These are phyloP conservation scores for Ommatoiulus sabulosus DNA, from an alignment of 2,888 invertebrate species.

Conservation along the genomic window DNA sequence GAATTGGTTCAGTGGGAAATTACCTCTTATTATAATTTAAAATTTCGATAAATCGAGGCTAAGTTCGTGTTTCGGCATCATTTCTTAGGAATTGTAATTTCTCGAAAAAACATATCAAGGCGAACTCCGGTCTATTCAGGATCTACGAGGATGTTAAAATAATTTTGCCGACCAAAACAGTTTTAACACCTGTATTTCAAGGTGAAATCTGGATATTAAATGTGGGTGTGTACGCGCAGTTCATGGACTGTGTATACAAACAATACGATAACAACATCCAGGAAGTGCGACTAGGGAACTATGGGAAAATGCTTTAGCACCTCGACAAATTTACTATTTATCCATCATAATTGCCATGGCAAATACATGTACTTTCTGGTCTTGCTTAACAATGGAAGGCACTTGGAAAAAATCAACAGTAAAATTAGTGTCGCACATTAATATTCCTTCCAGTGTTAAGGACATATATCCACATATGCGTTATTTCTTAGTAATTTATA, in stretches of 20 bases:
- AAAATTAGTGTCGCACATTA: too few species aligned
- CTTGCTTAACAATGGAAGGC: too few species aligned
- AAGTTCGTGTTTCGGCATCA: background rate
- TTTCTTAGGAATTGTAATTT: background rate
- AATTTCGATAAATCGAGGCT: background rate
- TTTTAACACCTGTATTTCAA: constrained; percentile 1
- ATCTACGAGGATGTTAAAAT: background rate
- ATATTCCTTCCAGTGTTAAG: too few species aligned
- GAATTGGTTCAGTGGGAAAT: background rate
- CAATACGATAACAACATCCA: background rate
- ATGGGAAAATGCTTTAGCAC: background rate
- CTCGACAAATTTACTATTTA: background rate
- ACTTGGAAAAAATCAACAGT: too few species aligned
- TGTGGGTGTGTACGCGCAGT: background rate
- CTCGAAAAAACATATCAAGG: background rate
- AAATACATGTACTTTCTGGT: too few species aligned
- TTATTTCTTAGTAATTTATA: too few species aligned
- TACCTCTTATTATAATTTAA: background rate
- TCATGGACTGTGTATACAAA: constrained; percentile 19
- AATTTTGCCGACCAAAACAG: background rate
- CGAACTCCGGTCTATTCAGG: background rate
- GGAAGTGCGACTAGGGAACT: background rate
- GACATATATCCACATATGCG: too few species aligned
- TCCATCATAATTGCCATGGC: too few species aligned
- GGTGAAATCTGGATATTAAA: background rate